Evolutionary conservation across 2,888 invertebrate species (phyloP).

Genomic region (Orthosia cruda): DNA sequence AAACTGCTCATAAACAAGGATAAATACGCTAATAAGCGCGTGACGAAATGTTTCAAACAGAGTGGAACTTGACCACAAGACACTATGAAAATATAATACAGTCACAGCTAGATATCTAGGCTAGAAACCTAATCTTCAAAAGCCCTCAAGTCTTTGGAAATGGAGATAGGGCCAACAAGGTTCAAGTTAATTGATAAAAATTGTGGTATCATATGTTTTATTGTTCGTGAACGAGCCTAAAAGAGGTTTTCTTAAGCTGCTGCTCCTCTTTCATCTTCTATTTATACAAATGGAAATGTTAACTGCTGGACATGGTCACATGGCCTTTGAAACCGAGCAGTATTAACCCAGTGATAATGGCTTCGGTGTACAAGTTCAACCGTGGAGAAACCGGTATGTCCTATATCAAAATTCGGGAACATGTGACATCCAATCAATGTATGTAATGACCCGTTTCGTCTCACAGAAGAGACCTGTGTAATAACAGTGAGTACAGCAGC

Average conservation of each 20-base stretch:
- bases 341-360: neutral
- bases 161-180: no score
- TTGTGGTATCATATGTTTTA: neutral
- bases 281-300: neutral
- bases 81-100: neutral
- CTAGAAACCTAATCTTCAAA: neutral
- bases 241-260: neutral
- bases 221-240: neutral
- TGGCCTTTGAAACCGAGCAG: neutral
- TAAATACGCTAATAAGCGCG: slow-evolving; percentile 26
- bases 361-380: neutral
- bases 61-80: slow-evolving; percentile 22
- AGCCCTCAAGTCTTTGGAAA: neutral
- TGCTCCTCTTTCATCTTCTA: neutral
- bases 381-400: neutral
- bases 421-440: no score
- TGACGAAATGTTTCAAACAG: slow-evolving; percentile 41
- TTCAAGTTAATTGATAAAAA: neutral
- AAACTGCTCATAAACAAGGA: slow-evolving; percentile 21
- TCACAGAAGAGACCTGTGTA: neutral
- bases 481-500: neutral
- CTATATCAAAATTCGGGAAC: neutral
- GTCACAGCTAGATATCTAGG: neutral
- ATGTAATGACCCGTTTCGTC: neutral
- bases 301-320: neutral